Conservation (phyloP, 2,888 invertebrate species). For the Lasioglossum marginatum region DNA sequence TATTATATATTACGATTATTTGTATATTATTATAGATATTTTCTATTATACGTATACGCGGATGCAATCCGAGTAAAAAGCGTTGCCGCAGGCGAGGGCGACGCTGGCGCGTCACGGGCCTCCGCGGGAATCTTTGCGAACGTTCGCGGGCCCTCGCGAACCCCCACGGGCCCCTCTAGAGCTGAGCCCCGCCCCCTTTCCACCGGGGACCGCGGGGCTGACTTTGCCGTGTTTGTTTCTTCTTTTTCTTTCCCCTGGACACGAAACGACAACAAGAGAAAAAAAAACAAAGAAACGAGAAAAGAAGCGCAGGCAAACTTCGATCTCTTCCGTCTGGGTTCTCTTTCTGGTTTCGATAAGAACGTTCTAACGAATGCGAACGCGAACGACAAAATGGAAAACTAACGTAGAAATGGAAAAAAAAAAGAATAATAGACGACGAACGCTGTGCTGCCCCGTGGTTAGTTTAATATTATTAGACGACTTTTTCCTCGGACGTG, state of each 20-base stretch:
- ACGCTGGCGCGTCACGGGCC: conserved; percentile 1
- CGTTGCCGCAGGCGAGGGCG: conserved; percentile 3
- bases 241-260: conserved; percentile 43
- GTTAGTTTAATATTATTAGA: conserved; percentile 64
- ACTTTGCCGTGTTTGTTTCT: conserved; percentile 34
- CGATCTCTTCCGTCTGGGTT: conserved; percentile 35
- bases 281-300: conserved; percentile 1
- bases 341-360: conserved; percentile 31
- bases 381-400: not conserved
- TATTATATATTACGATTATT: conserved; percentile 71
- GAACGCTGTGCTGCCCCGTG: conserved; percentile 67
- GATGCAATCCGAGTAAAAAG: conserved; percentile 53
- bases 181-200: not conserved
- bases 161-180: not conserved
- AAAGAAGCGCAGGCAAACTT: conserved; percentile 47
- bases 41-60: conserved; percentile 75
- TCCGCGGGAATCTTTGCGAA: not conserved
- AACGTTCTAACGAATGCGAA: conserved; percentile 24
- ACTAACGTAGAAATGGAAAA: not conserved
- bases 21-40: conserved; percentile 80
- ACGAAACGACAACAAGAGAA: not conserved
- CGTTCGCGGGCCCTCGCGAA: not conserved
- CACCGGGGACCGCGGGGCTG: not conserved
- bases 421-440: conserved; percentile 13
- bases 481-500: conserved; percentile 67